Conservation (phyloP, 2,888 invertebrate species). For the Galeopsomyia nigrocyanea region DNA sequence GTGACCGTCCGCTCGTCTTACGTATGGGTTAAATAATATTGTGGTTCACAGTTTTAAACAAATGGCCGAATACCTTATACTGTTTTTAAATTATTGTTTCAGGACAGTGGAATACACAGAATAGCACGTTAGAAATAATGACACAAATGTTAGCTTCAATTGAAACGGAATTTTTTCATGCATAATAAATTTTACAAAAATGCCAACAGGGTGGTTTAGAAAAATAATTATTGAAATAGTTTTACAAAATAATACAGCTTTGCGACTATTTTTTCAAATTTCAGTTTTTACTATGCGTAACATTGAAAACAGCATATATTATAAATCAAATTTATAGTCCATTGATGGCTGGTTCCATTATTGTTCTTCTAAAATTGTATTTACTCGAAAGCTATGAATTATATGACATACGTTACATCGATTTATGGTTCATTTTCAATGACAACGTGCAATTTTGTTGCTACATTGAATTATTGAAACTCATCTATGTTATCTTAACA, state of each 20-base stretch:
- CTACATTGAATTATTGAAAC: background rate
- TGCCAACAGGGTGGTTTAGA: background rate
- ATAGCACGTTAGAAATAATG: no score
- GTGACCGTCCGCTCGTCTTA: conserved; percentile 26
- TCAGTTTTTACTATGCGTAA: background rate
- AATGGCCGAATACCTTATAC: background rate
- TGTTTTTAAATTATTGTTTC: no score
- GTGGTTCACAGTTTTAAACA: conserved; percentile 3
- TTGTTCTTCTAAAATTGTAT: conserved; percentile 31
- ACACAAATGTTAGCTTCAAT: no score
- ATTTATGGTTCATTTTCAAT: conserved; percentile 29
- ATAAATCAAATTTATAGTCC: conserved; percentile 24
- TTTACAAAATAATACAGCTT: conserved; percentile 8
- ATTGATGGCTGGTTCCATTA: conserved; percentile 43
- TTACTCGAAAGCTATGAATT: conserved; percentile 10
- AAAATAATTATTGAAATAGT: background rate
- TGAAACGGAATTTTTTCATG: no score
- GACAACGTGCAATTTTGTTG: conserved; percentile 15
- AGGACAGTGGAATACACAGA: no score
- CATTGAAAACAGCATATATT: conserved; percentile 11
- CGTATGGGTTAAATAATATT: conserved; percentile 5
- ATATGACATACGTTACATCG: no score
- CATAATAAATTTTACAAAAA: no score
- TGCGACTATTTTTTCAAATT: conserved; percentile 7
- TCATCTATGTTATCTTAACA: background rate